These are phyloP conservation scores for Semibalanus balanoides DNA, from an alignment of 1,140 invertebrate species.

Conservation along the genomic window DNA sequence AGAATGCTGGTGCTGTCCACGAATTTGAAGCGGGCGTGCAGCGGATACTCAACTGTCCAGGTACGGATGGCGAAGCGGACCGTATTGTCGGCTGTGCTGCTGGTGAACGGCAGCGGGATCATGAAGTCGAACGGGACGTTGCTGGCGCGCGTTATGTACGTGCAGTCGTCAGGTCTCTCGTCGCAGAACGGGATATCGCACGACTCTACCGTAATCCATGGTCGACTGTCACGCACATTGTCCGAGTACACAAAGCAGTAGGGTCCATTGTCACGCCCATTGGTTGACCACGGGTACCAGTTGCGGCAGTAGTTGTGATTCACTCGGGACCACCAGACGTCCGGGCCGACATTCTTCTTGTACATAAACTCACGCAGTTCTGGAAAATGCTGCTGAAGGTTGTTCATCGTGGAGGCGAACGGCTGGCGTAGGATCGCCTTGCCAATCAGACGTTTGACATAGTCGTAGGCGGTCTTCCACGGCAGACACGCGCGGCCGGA, in stretches of 20 bases:
- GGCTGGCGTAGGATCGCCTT: neutral
- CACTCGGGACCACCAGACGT: neutral
- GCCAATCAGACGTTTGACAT: neutral
- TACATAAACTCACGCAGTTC: slow-evolving; percentile 3
- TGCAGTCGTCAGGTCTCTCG: neutral
- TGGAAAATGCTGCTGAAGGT: neutral
- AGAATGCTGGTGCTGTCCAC: neutral
- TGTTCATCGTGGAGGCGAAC: neutral
- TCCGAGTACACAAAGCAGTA: neutral
- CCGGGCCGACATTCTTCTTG: neutral
- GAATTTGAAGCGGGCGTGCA: slow-evolving; percentile 3
- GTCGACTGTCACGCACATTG: neutral
- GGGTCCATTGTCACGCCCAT: neutral
- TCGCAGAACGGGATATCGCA: slow-evolving; percentile 4
- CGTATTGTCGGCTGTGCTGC: neutral
- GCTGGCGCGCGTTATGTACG: neutral
- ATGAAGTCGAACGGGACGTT: neutral
- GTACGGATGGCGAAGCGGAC: neutral
- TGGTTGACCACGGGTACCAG: slow-evolving; percentile 1
- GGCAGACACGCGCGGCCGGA: neutral
- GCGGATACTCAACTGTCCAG: neutral
- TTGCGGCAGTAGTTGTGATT: slow-evolving; percentile 5
- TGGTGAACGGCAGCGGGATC: neutral
- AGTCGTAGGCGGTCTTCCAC: neutral
- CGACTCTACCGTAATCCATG: neutral